phyloP scores from a whole-genome alignment of 2,797 vertebrate species.

The Saxicola maurus region DNA sequence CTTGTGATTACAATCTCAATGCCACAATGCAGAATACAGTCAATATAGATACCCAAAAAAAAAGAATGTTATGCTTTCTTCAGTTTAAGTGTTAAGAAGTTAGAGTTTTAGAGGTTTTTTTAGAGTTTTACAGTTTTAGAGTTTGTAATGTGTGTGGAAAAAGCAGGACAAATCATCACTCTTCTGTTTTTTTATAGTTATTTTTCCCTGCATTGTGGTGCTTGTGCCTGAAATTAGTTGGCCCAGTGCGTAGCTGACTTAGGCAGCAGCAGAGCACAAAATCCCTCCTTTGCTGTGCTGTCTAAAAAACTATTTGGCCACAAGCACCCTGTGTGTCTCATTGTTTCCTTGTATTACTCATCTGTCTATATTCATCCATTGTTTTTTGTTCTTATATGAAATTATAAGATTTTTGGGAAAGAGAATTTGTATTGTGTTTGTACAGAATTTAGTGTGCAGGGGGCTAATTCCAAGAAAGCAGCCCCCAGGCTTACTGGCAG shows the following conservation, averaged over 20 bases:
- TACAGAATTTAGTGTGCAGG: background rate
- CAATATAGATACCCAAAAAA: background rate
- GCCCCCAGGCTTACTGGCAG: background rate
- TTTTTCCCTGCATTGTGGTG: background rate
- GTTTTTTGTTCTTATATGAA: conserved; percentile 48
- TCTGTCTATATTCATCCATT: conserved; percentile 48
- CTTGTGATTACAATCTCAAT: background rate
- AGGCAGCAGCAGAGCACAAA: conserved; percentile 18
- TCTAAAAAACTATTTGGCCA: conserved; percentile 31
- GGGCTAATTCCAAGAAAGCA: background rate
- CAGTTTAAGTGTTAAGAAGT: background rate
- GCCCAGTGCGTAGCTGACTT: background rate
- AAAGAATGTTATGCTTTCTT: background rate
- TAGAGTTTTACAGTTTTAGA: too few relatives aligned
- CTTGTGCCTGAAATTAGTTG: conserved; percentile 21
- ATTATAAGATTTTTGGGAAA: conserved; percentile 23
- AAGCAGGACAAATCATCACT: background rate
- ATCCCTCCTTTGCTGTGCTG: conserved; percentile 41
- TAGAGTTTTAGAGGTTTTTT: background rate
- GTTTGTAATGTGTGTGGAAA: background rate
- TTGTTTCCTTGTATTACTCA: conserved; percentile 57
- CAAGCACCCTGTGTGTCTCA: conserved; percentile 39
- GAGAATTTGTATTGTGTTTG: conserved; percentile 24
- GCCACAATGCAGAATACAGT: background rate
- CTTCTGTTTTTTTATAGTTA: background rate